Percentiles rank a stretch among this genome's conserved stretches.
Conservation (phyloP, 1,140 invertebrate genomes). For the Phymorhynchus buccinoides region DNA sequence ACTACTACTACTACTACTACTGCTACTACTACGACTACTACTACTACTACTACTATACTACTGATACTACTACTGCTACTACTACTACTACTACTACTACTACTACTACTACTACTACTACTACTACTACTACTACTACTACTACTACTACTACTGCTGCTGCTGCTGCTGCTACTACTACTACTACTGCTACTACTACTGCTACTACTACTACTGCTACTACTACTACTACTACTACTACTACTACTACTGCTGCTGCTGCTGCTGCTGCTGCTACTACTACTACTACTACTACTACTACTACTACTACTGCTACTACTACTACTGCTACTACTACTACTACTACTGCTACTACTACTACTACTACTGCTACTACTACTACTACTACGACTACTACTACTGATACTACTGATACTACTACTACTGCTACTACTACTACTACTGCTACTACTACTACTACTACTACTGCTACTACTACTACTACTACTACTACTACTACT, state of each 20-base stretch:
- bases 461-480: background rate
- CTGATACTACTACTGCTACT: no score
- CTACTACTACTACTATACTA: no score
- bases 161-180: background rate
- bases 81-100: conserved; percentile 36
- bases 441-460: background rate
- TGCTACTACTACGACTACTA: no score
- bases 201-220: background rate
- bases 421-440: background rate
- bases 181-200: background rate
- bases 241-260: conserved; percentile 19
- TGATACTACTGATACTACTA: no score
- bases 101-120: conserved; percentile 28
- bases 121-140: conserved; percentile 20
- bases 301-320: background rate
- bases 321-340: background rate
- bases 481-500: background rate
- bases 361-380: no score
- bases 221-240: conserved; percentile 35
- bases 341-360: conserved; percentile 33
- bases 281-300: conserved; percentile 22
- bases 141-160: conserved; percentile 20
- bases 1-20: no score
- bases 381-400: no score
- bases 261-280: conserved; percentile 2